Evolutionary conservation across 2,113 vertebrate species (phyloP).

Genomic region (Sander vitreus): DNA sequence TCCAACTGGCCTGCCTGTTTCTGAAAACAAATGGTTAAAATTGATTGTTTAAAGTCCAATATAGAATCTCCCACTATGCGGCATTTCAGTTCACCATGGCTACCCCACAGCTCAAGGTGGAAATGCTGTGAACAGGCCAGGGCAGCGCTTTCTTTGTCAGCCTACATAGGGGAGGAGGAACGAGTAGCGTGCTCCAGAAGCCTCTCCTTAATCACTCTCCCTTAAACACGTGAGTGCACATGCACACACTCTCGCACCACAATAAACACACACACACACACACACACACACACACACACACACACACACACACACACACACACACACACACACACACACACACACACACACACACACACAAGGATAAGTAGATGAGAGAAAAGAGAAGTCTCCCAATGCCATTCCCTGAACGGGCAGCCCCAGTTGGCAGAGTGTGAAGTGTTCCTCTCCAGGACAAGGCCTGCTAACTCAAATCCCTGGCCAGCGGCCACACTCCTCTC

Average conservation of each 20-base stretch:
- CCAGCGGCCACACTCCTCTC: slow-evolving; percentile 79
- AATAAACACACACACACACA: slow-evolving; percentile 16
- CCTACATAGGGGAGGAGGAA: slow-evolving; percentile 60
- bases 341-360: slow-evolving; percentile 33
- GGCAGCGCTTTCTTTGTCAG: slow-evolving; percentile 67
- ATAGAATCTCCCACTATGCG: slow-evolving; percentile 43
- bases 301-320: slow-evolving; percentile 31
- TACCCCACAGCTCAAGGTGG: slow-evolving; percentile 58
- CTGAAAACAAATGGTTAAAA: slow-evolving; percentile 61
- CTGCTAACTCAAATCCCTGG: slow-evolving; percentile 83
- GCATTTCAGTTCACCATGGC: slow-evolving; percentile 70
- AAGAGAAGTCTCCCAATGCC: slow-evolving; percentile 65
- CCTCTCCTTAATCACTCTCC: slow-evolving; percentile 72
- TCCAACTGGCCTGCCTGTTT: slow-evolving; percentile 24
- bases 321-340: slow-evolving; percentile 34
- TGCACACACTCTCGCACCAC: slow-evolving; percentile 26
- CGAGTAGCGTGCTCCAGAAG: slow-evolving; percentile 63
- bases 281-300: slow-evolving; percentile 27
- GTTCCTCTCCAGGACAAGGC: slow-evolving; percentile 80
- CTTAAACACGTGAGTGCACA: slow-evolving; percentile 57
- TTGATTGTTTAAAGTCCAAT: slow-evolving; percentile 56
- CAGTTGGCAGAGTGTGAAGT: slow-evolving; percentile 79
- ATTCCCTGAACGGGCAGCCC: slow-evolving; percentile 74
- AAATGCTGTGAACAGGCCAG: slow-evolving; percentile 66
- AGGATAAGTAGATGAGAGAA: slow-evolving; percentile 56